Evolutionary conservation across 2,797 vertebrate genomes (phyloP), one percentile per base, ranked within the genome.

Genomic region (Paedocypris micromegethes): DNA sequence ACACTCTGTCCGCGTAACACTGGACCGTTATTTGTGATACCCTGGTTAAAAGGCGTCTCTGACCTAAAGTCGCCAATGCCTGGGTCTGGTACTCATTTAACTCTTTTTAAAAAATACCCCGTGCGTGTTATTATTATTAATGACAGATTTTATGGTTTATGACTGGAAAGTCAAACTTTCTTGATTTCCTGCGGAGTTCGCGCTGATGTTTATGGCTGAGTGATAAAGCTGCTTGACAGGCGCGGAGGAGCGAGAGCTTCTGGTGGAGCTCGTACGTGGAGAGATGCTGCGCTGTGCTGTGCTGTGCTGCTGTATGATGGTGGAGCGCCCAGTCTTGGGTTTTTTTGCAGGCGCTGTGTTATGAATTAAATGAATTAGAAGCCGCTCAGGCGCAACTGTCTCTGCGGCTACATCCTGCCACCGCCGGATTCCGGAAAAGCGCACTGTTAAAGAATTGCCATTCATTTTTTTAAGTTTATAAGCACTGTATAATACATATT

Each of bases 91-190:
- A 82, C 83, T 85, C 82, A 81, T 87, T 85, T 82, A 83, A 79
- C 84, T 74, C 78, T n/a, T 79, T 85, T 86, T 86, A 85, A 81
- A 82, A 83, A 83, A 85, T 86, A 86, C 87, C 80, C 82, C 82
- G 83, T 79, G 84, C 76, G 72, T 85, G 85, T 86, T 86, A 77
- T 77, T 77, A 77, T 73, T 73, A 75, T 79, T 78, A 81, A 84
- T 86, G 83, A 87, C 86, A 82, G 83, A 83, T 88, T 88, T 86
- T 85, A 88, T 85, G 86, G 81, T 86, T 87, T 86, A 85, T 81
- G 85, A 83, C 83, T 89, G 86, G 85, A 90, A 91, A 90, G 87
- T 87, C 86, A 88, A 90, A 89, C 79, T 83, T 83, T 74, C 79
- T 67, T 72, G 69, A 83, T 86, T 88, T 89, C 84, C 84, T 86